Evolutionary conservation across 1,140 invertebrate genomes (phyloP).

Genomic region (Pteromalus puparum): DNA sequence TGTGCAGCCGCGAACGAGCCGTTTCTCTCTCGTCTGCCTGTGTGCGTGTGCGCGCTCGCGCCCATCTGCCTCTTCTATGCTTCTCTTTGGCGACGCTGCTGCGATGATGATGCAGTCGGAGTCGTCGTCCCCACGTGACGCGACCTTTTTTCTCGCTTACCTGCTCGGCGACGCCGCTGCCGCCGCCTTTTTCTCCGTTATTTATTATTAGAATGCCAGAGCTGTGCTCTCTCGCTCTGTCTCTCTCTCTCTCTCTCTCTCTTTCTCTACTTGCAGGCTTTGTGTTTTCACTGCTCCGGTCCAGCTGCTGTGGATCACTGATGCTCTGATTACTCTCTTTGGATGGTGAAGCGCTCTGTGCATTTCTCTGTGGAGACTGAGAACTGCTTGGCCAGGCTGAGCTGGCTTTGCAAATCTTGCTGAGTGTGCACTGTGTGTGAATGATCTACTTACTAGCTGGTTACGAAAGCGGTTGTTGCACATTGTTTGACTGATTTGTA

Average conservation of each 20-base stretch:
- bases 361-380: conserved; percentile 4
- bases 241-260: not conserved
- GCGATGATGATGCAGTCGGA: not conserved
- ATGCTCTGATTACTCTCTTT: not conserved
- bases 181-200: conserved; percentile 22
- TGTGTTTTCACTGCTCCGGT: not conserved
- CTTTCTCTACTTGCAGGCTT: not conserved
- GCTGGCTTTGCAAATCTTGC: not conserved
- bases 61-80: conserved; percentile 28
- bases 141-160: conserved; percentile 7
- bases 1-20: not conserved
- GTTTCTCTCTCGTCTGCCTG: not conserved
- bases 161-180: not conserved
- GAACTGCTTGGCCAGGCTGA: not conserved
- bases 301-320: not conserved
- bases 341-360: not conserved
- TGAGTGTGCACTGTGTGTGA: conserved; percentile 2
- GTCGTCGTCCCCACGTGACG: conserved; percentile 1
- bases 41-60: conserved; percentile 37
- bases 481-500: not conserved
- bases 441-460: not conserved
- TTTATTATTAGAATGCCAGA: not conserved
- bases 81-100: not conserved
- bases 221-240: not conserved
- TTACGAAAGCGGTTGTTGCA: conserved; percentile 6